phyloP scores from a whole-genome alignment of 2,888 invertebrate species.

The Axea sp. region DNA sequence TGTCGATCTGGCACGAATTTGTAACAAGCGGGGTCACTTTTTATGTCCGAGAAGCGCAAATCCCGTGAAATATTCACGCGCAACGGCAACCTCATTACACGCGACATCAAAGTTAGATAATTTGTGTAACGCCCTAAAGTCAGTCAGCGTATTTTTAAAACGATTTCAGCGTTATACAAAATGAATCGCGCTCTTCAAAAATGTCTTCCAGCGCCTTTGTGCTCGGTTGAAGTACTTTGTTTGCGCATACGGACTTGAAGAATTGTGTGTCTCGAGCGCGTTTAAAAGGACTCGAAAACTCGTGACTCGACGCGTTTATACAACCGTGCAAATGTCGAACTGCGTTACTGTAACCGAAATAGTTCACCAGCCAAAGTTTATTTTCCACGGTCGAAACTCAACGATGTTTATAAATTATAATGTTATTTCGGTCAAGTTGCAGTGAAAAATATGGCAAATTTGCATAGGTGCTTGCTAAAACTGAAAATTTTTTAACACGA shows the following conservation, averaged over 20 bases:
- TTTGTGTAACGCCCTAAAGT: slow-evolving; percentile 25
- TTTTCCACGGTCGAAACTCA: background rate
- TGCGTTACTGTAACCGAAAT: background rate
- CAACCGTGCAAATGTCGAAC: slow-evolving; percentile 25
- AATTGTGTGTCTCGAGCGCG: slow-evolving; percentile 1
- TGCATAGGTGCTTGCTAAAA: background rate
- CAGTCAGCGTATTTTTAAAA: slow-evolving; percentile 19
- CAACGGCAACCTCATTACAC: slow-evolving; percentile 26
- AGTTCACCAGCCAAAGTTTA: background rate
- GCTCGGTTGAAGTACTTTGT: slow-evolving; percentile 26
- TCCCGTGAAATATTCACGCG: slow-evolving; percentile 4
- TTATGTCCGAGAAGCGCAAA: slow-evolving; percentile 4
- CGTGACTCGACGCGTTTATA: slow-evolving; percentile 16
- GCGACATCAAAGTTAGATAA: slow-evolving; percentile 37
- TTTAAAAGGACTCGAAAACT: slow-evolving; percentile 3
- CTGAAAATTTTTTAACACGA: background rate
- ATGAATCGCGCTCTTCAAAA: slow-evolving; percentile 38
- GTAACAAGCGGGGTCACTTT: slow-evolving; percentile 18
- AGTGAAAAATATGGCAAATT: background rate
- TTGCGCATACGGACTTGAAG: slow-evolving; percentile 32
- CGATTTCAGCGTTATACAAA: slow-evolving; percentile 25
- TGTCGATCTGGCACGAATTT: no score
- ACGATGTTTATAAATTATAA: slow-evolving; percentile 5
- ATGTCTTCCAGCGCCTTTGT: slow-evolving; percentile 45
- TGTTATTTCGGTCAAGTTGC: slow-evolving; percentile 1